Conservation (phyloP, 2,113 vertebrate genomes). For the Bombycilla garrulus region DNA sequence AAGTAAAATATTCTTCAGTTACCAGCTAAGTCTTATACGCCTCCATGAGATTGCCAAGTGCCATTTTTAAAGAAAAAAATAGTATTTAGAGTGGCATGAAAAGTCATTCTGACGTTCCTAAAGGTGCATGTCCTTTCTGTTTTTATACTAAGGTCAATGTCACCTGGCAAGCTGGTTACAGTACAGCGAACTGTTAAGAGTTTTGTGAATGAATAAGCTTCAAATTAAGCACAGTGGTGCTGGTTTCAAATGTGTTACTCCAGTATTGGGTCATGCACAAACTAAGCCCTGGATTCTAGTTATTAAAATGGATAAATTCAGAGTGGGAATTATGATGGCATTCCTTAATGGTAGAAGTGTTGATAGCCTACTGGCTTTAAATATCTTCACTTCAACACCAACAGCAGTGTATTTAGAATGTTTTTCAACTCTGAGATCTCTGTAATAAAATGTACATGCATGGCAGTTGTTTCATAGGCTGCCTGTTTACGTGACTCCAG, state of each 20-base stretch:
- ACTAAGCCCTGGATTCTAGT: neutral
- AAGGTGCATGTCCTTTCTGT: constrained; percentile 34
- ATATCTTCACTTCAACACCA: neutral
- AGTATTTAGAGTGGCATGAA: neutral
- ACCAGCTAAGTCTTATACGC: neutral
- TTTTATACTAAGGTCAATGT: constrained; percentile 50
- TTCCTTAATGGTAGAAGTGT: neutral
- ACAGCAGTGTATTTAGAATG: neutral
- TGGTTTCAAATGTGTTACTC: neutral
- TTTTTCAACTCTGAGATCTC: neutral
- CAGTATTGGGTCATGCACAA: neutral
- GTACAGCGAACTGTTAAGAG: constrained; percentile 8
- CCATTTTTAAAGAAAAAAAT: neutral
- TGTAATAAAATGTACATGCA: neutral
- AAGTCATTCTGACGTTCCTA: constrained; percentile 12
- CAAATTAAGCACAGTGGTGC: neutral
- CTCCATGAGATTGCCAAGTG: neutral
- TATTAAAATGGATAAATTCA: neutral
- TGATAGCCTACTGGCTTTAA: neutral
- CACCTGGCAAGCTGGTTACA: constrained; percentile 35
- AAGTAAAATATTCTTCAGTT: neutral
- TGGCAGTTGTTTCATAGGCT: neutral
- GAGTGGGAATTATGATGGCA: neutral
- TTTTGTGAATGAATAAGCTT: constrained; percentile 56
- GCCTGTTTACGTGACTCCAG: neutral